These are phyloP conservation scores for Notarius lentiginosus DNA, from an alignment of 2,113 vertebrate genomes.

Conservation along the genomic window DNA sequence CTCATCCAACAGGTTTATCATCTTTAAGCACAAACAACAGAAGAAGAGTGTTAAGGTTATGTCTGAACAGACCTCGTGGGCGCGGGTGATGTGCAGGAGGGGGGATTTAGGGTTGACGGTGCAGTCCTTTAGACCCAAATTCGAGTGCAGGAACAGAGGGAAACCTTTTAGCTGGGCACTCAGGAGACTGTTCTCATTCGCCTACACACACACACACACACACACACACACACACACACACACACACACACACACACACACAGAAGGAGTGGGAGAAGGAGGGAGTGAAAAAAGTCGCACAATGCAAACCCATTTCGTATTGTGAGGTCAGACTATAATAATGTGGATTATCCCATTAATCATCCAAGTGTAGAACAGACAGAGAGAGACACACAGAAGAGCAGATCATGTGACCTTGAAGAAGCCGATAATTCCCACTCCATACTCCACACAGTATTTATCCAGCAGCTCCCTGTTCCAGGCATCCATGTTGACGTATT, in stretches of 20 bases:
- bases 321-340: constrained; percentile 34
- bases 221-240: constrained; percentile 42
- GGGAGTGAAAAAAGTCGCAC: constrained; percentile 33
- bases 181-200: constrained; percentile 96
- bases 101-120: constrained; percentile 93
- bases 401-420: constrained; percentile 82
- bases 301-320: constrained; percentile 12
- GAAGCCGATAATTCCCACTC: constrained; percentile 96
- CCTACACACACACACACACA: constrained; percentile 68
- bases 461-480: constrained; percentile 98
- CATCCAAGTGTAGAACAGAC: constrained; percentile 29
- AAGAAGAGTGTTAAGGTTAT: not conserved
- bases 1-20: not conserved
- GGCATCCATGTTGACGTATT: constrained; percentile 95
- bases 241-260: not conserved
- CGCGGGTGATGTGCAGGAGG: constrained; percentile 89
- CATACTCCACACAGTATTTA: constrained; percentile 97
- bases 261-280: constrained; percentile 17
- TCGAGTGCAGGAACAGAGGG: constrained; percentile 94
- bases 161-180: constrained; percentile 98
- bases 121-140: constrained; percentile 95
- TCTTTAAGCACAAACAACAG: not conserved
- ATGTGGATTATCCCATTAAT: constrained; percentile 17
- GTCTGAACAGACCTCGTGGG: constrained; percentile 77
- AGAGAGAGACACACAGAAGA: constrained; percentile 45